A percentile compares a stretch with the other conserved stretches of the same genome.
Evolutionary conservation across 2,888 invertebrate species (phyloP).

Genomic region (Drosophila neutralis): DNA sequence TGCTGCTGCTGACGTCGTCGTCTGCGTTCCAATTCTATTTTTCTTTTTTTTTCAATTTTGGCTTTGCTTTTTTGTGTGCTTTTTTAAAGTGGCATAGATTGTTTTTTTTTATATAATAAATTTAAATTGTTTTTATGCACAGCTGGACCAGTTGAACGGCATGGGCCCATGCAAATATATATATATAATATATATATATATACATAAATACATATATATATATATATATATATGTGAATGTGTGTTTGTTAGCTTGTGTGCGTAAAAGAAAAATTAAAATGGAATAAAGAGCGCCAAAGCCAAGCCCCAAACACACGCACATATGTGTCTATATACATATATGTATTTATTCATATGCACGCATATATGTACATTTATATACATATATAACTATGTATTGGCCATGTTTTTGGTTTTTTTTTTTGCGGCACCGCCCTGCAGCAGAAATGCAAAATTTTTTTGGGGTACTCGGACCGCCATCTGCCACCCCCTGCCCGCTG

Average conservation of each 20-base stretch:
- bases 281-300: slow-evolving; percentile 45
- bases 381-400: neutral
- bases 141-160: slow-evolving; percentile 34
- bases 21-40: slow-evolving; percentile 62
- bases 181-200: neutral
- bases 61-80: slow-evolving; percentile 44
- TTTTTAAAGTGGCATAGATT: slow-evolving; percentile 66
- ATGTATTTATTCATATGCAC: neutral
- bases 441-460: slow-evolving; percentile 18
- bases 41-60: slow-evolving; percentile 40
- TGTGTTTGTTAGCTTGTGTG: slow-evolving; percentile 5
- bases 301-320: slow-evolving; percentile 27
- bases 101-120: slow-evolving; percentile 61
- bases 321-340: slow-evolving; percentile 1
- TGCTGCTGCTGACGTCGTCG: slow-evolving; percentile 46
- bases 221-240: neutral
- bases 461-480: slow-evolving; percentile 2
- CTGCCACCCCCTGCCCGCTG: neutral
- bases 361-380: neutral
- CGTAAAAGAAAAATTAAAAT: slow-evolving; percentile 25
- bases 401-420: slow-evolving; percentile 26
- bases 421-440: slow-evolving; percentile 50
- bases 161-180: neutral
- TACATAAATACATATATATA: neutral
- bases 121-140: slow-evolving; percentile 54